Evolutionary conservation across 2,888 invertebrate genomes (phyloP).

Genomic region (Baccha elongata): DNA sequence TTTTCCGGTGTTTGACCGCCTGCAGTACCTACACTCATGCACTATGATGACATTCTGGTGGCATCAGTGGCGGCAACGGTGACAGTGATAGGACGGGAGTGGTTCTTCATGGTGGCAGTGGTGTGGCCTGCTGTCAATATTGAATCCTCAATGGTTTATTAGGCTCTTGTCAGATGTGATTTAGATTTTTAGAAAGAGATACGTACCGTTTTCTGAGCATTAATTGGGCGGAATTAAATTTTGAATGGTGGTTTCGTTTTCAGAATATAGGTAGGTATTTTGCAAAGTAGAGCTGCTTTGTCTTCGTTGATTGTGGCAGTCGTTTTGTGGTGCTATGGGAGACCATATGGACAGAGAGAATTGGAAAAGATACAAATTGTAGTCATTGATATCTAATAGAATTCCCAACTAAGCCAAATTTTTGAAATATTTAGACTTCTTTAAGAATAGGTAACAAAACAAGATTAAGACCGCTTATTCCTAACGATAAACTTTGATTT

Average conservation of each 20-base stretch:
- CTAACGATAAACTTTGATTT: too few relatives aligned
- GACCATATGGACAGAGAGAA: constrained; percentile 16
- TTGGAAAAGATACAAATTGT: too few relatives aligned
- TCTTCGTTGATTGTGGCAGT: constrained; percentile 37
- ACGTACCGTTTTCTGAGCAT: constrained; percentile 32
- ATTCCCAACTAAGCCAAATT: too few relatives aligned
- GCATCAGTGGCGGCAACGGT: background rate
- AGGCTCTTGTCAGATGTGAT: constrained; percentile 68
- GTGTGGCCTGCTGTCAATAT: constrained; percentile 59
- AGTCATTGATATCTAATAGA: too few relatives aligned
- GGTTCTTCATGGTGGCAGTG: constrained; percentile 19
- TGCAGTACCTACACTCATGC: background rate
- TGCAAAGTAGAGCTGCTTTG: constrained; percentile 47
- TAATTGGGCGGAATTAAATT: constrained; percentile 70
- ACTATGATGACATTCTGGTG: background rate
- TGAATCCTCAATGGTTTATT: constrained; percentile 70
- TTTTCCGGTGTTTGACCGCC: constrained; percentile 47
- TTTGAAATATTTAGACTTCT: too few relatives aligned
- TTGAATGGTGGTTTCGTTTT: constrained; percentile 38
- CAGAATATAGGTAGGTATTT: too few relatives aligned
- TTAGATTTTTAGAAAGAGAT: constrained; percentile 39
- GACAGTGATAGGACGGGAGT: background rate
- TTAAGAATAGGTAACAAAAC: too few relatives aligned
- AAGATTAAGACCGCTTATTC: too few relatives aligned
- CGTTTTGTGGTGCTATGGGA: constrained; percentile 29